These are phyloP conservation scores for Conus betulinus DNA, from an alignment of 1,140 invertebrate genomes.

Conservation along the genomic window DNA sequence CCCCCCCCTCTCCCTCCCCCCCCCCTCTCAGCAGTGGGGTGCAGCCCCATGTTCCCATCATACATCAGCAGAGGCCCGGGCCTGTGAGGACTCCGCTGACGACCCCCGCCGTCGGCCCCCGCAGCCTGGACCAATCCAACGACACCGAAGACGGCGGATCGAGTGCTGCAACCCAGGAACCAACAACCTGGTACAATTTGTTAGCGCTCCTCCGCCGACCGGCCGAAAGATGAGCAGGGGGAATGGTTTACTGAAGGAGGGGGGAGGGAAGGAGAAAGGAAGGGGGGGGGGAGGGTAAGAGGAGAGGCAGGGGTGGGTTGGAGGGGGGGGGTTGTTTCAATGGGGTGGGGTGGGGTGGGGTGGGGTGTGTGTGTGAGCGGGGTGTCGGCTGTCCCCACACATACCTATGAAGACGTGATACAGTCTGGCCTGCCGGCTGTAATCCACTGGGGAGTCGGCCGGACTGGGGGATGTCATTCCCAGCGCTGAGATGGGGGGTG, in stretches of 20 bases:
- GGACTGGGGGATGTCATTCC: too few species aligned
- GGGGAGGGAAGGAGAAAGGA: neutral
- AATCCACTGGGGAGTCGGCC: too few species aligned
- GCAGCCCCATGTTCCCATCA: too few species aligned
- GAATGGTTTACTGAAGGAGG: neutral
- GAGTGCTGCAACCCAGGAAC: neutral
- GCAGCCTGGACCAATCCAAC: neutral
- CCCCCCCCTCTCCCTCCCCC: neutral
- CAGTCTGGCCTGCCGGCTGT: too few species aligned
- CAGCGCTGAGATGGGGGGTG: too few species aligned
- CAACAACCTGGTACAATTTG: constrained; percentile 33
- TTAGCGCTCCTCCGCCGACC: constrained; percentile 25
- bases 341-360: neutral
- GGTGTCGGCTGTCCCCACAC: too few species aligned
- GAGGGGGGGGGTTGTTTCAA: neutral
- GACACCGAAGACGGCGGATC: constrained; percentile 2
- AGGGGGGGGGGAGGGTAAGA: neutral
- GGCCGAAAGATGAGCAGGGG: neutral
- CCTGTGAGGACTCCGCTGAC: too few species aligned
- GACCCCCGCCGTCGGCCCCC: too few species aligned
- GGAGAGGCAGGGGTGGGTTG: neutral
- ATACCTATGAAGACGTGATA: too few species aligned
- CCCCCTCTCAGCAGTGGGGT: neutral
- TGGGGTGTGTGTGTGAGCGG: neutral
- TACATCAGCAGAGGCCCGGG: too few species aligned